Evolutionary conservation across 1,140 invertebrate genomes (phyloP).

Genomic region (Brachionus manjavacas): DNA sequence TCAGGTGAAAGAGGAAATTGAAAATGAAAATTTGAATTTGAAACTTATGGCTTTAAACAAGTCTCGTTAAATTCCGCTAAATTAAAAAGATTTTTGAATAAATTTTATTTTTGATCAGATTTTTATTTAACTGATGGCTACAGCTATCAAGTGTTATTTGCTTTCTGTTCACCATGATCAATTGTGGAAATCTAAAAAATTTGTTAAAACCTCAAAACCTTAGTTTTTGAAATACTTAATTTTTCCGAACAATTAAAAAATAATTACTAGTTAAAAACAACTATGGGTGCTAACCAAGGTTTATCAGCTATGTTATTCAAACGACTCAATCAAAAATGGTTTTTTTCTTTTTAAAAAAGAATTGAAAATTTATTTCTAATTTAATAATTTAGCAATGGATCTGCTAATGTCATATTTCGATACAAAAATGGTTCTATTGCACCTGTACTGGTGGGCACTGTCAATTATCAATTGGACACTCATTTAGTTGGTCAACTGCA

Average conservation of each 20-base stretch:
- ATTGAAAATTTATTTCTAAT: background rate
- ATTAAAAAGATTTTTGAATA: no score
- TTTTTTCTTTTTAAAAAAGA: background rate
- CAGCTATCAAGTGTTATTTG: background rate
- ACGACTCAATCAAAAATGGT: slow-evolving; percentile 40
- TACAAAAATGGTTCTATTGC: slow-evolving; percentile 37
- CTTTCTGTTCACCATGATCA: background rate
- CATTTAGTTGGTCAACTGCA: slow-evolving; percentile 31
- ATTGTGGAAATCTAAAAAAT: background rate
- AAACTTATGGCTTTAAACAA: no score
- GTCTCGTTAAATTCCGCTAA: no score
- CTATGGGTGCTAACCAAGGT: slow-evolving; percentile 6
- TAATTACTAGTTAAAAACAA: slow-evolving; percentile 7
- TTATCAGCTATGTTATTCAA: background rate
- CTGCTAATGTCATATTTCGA: background rate
- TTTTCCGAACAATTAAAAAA: background rate
- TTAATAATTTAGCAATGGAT: slow-evolving; percentile 15
- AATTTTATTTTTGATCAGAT: background rate
- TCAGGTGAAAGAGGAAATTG: no score
- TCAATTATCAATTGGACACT: slow-evolving; percentile 37
- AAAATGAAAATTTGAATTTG: no score
- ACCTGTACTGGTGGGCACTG: background rate
- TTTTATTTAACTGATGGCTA: background rate
- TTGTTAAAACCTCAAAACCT: background rate
- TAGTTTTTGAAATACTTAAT: background rate